Base-by-base conservation (phyloP, 2,113 vertebrate genomes). In the Chloebia gouldiae region DNA sequence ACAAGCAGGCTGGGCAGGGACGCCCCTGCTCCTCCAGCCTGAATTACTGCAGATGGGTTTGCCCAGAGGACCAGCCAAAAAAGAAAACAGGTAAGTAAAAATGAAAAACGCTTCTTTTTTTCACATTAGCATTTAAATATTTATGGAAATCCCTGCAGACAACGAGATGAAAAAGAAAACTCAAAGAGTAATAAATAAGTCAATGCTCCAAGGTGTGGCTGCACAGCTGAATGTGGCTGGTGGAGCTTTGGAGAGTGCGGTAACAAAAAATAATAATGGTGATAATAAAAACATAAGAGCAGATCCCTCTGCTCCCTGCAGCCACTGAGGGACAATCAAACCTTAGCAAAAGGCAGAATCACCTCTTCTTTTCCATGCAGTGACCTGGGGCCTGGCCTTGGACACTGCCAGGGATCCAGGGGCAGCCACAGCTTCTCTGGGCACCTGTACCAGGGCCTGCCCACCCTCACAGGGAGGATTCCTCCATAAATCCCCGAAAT, bases 101-200 rank as follows among this genome's bases (percentile, higher is more conserved):
- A 87, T 42, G 80, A 88, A 92, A 97, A 94, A 56, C 1, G 5
- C 27, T 59, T 23, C 4, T 40, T n/a, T 78, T 73, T 37, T 45
- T 28, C 76, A 54, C 69, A 63, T 93, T 87, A 91, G 91, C 94
- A 89, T 96, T 95, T 75, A 90, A 94, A 90, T 95, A 97, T 96
- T 96, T 87, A 88, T 88, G 90, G 85, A 83, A 95, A 86, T 86
- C 91, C 76, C 94, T 14, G 69, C 95, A 97, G 96, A 96, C 69
- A 39, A 79, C 0, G n/a, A 88, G 96, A 93, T 11, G 31, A 94
- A 85, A 91, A 93, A 86, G 96, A 75, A 89, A 96, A 90, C 66
- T 90, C 82, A 2, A 35, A 39, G 90, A 49, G 75, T 86, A 86
- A 92, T 93, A 93, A 94, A 92, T 73, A 94, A 95, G 64, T 90